Evolutionary conservation across 2,113 vertebrate species (phyloP).

Genomic region (Pluvialis apricaria): DNA sequence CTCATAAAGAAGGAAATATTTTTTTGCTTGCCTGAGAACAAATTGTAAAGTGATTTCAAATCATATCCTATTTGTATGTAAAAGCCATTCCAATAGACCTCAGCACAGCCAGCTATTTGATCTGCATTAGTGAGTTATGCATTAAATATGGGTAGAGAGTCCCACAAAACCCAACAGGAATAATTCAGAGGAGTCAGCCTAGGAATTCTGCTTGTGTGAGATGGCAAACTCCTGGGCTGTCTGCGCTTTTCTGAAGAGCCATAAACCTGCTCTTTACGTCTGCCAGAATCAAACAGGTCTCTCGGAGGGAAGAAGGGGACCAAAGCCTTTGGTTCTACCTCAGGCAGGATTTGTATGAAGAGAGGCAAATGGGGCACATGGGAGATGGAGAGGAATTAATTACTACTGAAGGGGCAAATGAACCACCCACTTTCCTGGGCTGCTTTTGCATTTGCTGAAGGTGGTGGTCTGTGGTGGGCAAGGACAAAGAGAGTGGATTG

Average conservation of each 20-base stretch:
- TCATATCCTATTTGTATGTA: neutral
- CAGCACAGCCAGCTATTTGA: neutral
- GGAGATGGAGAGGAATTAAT: neutral
- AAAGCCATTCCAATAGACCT: neutral
- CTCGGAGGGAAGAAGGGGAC: neutral
- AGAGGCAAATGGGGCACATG: neutral
- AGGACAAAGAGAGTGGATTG: neutral
- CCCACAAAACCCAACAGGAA: neutral
- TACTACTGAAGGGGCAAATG: accelerated
- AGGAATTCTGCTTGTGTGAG: neutral
- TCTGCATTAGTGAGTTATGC: neutral
- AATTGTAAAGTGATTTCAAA: neutral
- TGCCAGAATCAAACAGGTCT: neutral
- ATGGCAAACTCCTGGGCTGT: neutral
- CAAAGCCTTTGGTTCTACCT: neutral
- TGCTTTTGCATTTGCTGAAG: neutral
- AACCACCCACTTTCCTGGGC: neutral
- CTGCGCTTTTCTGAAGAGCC: neutral
- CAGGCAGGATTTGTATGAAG: neutral
- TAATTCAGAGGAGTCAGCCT: neutral
- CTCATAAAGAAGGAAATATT: neutral
- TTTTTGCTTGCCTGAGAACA: neutral
- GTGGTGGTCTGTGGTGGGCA: neutral
- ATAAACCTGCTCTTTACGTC: neutral
- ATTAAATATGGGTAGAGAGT: neutral